Percentiles rank a stretch among this genome's conserved stretches.
These are phyloP conservation scores for Delia radicum DNA, from an alignment of 1,140 invertebrate genomes.

Conservation along the genomic window DNA sequence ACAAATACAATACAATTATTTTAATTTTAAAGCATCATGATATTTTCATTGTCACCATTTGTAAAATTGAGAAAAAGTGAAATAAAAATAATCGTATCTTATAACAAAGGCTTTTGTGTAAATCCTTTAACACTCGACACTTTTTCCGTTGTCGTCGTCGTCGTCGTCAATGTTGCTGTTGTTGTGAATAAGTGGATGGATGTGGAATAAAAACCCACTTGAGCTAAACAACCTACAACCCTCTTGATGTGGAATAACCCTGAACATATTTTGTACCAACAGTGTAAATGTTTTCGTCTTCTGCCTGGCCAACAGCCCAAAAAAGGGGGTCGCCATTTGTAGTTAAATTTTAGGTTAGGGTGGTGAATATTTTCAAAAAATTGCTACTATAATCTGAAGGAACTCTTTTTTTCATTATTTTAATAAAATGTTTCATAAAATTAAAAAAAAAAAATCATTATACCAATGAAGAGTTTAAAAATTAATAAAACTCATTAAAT, in stretches of 20 bases:
- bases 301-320: not conserved
- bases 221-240: not conserved
- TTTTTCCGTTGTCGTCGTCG: not conserved
- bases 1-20: too few relatives aligned
- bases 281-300: not conserved
- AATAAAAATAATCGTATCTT: not conserved
- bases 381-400: too few relatives aligned
- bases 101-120: conserved; percentile 17
- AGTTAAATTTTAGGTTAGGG: too few relatives aligned
- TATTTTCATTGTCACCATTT: not conserved
- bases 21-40: too few relatives aligned
- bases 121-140: conserved; percentile 16
- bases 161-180: too few relatives aligned
- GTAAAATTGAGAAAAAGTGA: not conserved
- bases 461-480: too few relatives aligned
- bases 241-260: not conserved
- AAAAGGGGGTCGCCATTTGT: not conserved
- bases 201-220: conserved; percentile 4
- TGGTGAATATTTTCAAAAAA: too few relatives aligned
- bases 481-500: too few relatives aligned
- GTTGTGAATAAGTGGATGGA: not conserved
- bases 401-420: too few relatives aligned
- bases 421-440: too few relatives aligned
- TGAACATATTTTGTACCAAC: not conserved
- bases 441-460: too few relatives aligned